phyloP scores from a whole-genome alignment of 2,113 vertebrate species.

The Heterochromis multidens region DNA sequence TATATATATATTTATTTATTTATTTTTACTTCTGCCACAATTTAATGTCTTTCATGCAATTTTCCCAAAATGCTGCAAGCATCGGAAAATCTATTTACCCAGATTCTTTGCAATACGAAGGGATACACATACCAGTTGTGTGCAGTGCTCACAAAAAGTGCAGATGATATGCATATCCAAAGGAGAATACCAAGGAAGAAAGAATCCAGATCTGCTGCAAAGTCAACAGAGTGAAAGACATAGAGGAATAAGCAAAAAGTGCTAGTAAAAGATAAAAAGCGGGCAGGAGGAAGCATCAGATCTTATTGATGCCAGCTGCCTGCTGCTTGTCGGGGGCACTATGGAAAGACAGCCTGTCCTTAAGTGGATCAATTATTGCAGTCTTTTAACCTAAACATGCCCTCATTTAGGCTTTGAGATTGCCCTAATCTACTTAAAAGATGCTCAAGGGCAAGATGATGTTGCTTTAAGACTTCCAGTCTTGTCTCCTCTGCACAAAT shows the following conservation, averaged over 20 bases:
- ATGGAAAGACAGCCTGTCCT: conserved; percentile 7
- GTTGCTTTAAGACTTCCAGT: not conserved
- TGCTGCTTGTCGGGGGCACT: conserved; percentile 9
- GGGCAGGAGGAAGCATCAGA: not conserved
- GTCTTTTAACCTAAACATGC: conserved; percentile 39
- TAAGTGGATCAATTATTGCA: conserved; percentile 42
- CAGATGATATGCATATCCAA: not conserved
- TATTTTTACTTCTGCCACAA: not conserved
- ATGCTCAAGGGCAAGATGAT: conserved; percentile 6
- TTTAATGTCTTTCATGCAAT: not conserved
- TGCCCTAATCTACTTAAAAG: conserved; percentile 32
- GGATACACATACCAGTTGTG: not conserved
- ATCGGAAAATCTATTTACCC: not conserved
- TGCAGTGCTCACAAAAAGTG: not conserved
- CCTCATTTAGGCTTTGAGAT: not conserved
- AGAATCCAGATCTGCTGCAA: conserved; percentile 4
- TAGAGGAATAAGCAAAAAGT: conserved; percentile 7
- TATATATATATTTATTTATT: too few relatives aligned
- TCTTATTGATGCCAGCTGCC: conserved; percentile 1
- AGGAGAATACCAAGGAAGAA: conserved; percentile 13
- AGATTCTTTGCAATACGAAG: not conserved
- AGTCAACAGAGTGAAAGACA: conserved; percentile 18
- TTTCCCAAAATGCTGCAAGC: not conserved
- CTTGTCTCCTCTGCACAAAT: not conserved
- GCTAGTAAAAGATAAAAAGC: conserved; percentile 7